Percentiles rank a stretch among this genome's conserved stretches.
Conservation (phyloP, 2,888 invertebrate species). For the Listrodromus nycthemerus region DNA sequence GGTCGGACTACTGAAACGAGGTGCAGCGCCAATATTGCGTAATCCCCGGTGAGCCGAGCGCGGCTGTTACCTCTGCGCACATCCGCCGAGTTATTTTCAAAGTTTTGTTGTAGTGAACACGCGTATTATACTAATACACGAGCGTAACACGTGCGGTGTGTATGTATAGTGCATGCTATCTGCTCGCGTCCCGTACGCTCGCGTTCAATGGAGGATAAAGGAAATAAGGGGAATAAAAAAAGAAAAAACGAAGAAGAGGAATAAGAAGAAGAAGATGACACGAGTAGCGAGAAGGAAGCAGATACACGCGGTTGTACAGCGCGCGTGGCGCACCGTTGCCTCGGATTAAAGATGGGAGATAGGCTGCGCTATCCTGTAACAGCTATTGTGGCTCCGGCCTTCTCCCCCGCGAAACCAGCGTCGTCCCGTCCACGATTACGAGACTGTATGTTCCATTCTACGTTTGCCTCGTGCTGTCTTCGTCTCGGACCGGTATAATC, state of each 20-base stretch:
- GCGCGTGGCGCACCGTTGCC: constrained; percentile 52
- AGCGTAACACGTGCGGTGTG: background rate
- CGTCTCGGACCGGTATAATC: constrained; percentile 31
- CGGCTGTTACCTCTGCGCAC: constrained; percentile 54
- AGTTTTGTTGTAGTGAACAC: constrained; percentile 39
- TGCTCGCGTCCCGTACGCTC: constrained; percentile 22
- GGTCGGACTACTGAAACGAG: constrained; percentile 49
- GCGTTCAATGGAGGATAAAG: constrained; percentile 33
- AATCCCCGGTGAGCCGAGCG: constrained; percentile 44
- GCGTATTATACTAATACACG: constrained; percentile 48
- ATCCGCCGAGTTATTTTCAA: constrained; percentile 64
- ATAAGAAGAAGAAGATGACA: constrained; percentile 4
- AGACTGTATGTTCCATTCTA: constrained; percentile 56
- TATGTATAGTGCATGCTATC: background rate
- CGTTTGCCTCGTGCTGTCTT: constrained; percentile 54
- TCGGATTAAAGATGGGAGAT: constrained; percentile 70
- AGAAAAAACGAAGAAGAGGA: background rate
- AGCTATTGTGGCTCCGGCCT: constrained; percentile 63
- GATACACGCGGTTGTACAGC: constrained; percentile 25
- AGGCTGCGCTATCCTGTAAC: constrained; percentile 69
- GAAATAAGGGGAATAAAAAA: constrained; percentile 14
- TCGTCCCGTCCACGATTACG: constrained; percentile 55
- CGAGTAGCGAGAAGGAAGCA: constrained; percentile 25
- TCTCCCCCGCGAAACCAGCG: constrained; percentile 10
- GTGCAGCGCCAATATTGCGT: constrained; percentile 63